Conservation (phyloP, 2,888 invertebrate genomes). For the Parochlus steinenii region DNA sequence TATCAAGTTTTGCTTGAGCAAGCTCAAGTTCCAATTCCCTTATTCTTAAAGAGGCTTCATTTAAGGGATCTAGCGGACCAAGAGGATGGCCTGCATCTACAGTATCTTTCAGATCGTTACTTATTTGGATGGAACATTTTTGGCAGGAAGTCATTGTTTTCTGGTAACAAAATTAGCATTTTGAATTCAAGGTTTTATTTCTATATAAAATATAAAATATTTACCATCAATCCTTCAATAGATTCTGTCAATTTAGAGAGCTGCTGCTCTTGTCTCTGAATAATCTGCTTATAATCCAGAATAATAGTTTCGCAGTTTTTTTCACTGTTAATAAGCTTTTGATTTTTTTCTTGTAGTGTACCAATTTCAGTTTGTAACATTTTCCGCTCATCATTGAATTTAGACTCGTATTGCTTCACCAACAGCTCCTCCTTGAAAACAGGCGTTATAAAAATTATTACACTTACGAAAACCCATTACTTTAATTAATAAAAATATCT, state of each 20-base stretch:
- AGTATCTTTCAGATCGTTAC: constrained; percentile 3
- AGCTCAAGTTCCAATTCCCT: constrained; percentile 87
- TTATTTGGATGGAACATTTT: too few relatives aligned
- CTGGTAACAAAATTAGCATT: constrained; percentile 2
- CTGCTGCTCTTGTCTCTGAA: constrained; percentile 72
- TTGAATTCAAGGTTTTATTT: too few relatives aligned
- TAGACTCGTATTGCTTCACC: constrained; percentile 53
- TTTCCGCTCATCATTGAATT: constrained; percentile 31
- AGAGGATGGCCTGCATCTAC: constrained; percentile 16
- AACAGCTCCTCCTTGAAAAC: too few relatives aligned
- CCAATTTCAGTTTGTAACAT: constrained; percentile 30
- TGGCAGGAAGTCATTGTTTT: constrained; percentile 7
- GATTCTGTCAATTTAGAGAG: constrained; percentile 45
- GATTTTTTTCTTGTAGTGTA: constrained; percentile 56
- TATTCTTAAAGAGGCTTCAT: constrained; percentile 37
- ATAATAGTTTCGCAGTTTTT: constrained; percentile 66
- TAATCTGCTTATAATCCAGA: constrained; percentile 81
- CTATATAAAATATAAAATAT: too few relatives aligned
- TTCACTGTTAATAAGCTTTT: constrained; percentile 53
- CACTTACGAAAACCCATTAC: too few relatives aligned
- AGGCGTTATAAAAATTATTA: too few relatives aligned
- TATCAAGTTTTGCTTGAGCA: constrained; percentile 90
- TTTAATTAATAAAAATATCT: too few relatives aligned
- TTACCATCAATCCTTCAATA: background rate
- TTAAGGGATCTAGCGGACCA: constrained; percentile 28